These are phyloP conservation scores for Halcyon leucocephala DNA, from an alignment of 2,797 vertebrate genomes.

Conservation along the genomic window DNA sequence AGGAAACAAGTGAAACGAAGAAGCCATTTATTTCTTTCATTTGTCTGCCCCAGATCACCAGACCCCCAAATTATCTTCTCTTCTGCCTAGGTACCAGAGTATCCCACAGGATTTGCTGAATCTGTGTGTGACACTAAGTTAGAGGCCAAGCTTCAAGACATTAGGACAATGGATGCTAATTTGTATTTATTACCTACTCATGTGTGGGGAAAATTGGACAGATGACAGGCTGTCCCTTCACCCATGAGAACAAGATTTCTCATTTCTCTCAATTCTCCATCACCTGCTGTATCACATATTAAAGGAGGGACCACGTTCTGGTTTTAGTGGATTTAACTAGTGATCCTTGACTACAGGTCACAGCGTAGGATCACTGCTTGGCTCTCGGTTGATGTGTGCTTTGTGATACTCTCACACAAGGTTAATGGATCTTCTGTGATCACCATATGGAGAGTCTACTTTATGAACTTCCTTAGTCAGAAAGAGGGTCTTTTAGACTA, in stretches of 20 bases:
- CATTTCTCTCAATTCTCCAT: conserved; percentile 12
- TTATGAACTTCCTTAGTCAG: not conserved
- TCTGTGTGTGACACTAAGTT: conserved; percentile 7
- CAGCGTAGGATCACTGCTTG: not conserved
- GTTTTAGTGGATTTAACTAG: not conserved
- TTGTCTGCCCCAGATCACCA: conserved; percentile 38
- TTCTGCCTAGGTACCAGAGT: not conserved
- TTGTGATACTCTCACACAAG: not conserved
- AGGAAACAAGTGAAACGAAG: conserved; percentile 34
- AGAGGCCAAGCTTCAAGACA: conserved; percentile 19
- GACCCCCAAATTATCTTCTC: not conserved
- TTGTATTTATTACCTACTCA: conserved; percentile 54
- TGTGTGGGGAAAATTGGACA: not conserved
- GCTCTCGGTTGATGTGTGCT: not conserved
- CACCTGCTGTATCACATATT: not conserved
- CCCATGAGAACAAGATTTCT: conserved; percentile 1
- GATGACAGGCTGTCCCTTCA: conserved; percentile 40
- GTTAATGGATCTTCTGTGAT: not conserved
- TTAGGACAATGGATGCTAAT: conserved; percentile 33
- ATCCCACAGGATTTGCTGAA: not conserved
- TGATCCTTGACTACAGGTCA: not conserved
- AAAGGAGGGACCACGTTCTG: not conserved
- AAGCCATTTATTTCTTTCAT: conserved; percentile 61
- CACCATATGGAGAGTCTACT: not conserved
- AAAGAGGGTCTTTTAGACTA: conserved; percentile 36